Evolutionary conservation across 1,140 invertebrate genomes (phyloP).

Genomic region (Panulirus ornatus): DNA sequence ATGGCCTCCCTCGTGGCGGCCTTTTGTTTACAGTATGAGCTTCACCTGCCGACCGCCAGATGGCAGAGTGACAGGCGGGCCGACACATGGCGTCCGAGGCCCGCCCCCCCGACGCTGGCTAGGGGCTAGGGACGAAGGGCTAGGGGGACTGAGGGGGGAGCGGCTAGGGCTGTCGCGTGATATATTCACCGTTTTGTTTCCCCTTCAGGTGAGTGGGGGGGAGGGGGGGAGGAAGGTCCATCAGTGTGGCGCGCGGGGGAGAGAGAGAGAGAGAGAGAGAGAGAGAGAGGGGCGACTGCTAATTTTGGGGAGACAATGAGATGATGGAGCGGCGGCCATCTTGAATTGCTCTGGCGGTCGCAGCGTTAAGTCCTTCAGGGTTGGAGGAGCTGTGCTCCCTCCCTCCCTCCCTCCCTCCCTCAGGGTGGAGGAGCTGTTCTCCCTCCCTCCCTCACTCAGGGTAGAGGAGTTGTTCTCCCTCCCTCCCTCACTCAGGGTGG

Average conservation of each 20-base stretch:
- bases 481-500: no score
- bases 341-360: neutral
- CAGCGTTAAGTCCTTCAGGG: neutral
- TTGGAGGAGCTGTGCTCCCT: neutral
- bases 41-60: constrained; percentile 37
- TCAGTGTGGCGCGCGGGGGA: neutral
- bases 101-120: no score
- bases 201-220: neutral
- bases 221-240: neutral
- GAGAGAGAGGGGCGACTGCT: neutral
- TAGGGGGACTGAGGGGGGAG: neutral
- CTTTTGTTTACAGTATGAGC: constrained; percentile 46
- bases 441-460: no score
- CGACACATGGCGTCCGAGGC: constrained; percentile 20
- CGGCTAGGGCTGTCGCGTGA: neutral
- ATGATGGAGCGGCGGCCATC: neutral
- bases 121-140: neutral
- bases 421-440: no score
- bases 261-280: constrained; percentile 24
- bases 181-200: no score
- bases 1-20: constrained; percentile 23
- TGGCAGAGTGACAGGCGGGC: constrained; percentile 40
- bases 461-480: no score
- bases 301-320: neutral
- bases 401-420: no score